Evolutionary conservation across 2,888 invertebrate species (phyloP), one percentile per base, ranked within the genome.

Genomic region (Meghimatium bilineatum): DNA sequence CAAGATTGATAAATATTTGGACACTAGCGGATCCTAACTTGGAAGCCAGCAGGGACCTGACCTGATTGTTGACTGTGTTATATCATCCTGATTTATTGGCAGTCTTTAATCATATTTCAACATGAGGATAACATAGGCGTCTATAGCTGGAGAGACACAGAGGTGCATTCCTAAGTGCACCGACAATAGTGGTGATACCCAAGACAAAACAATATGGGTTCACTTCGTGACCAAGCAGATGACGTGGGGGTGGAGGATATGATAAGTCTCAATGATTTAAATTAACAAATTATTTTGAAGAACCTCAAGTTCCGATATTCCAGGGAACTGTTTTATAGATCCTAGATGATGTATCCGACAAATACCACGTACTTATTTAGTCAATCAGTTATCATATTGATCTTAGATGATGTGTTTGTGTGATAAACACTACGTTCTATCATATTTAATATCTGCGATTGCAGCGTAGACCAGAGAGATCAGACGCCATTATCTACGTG

Each of bases 221-320:
- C 85, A 69, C 79, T 72, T 38, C 76, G 82, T 49, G 78, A 83
- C 38, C 56, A 74, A n/a, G 63, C 76, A 38, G 85, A 80, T 12
- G 83, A 85, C 81, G 69, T 78, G 76, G 89, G 89, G 67, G 86
- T 88, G 83, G 89, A 89, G 87, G 88, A 89, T 84, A 89, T 89
- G 89, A 87, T 89, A 80, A 87, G 86, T 36, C 85, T 89, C 63
- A 87, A 82, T n/a, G n/a, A n/a, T n/a, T n/a, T n/a, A n/a, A n/a
- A n/a, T n/a, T n/a, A n/a, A n/a, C n/a, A n/a, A n/a, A n/a, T n/a
- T n/a, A n/a, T n/a, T n/a, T n/a, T n/a, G n/a, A n/a, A n/a, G n/a
- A n/a, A n/a, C n/a, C n/a, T n/a, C n/a, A n/a, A n/a, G n/a, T n/a
- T n/a, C n/a, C n/a, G n/a, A n/a, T n/a, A n/a, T n/a, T n/a, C n/a